These are phyloP conservation scores for Mormyrops attenuatus DNA, from an alignment of 2,797 vertebrate genomes.

Conservation along the genomic window DNA sequence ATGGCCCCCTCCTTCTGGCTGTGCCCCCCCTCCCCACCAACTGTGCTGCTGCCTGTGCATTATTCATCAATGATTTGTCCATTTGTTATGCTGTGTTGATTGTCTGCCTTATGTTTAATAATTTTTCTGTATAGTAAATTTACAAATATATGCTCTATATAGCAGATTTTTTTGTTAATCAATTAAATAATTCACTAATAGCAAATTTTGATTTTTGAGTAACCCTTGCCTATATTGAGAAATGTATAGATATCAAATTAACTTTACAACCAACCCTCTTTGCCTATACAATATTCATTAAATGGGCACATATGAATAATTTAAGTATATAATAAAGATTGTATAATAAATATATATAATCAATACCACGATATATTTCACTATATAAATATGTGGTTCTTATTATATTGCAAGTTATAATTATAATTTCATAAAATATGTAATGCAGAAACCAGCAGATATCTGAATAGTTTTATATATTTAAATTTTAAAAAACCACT, in stretches of 20 bases:
- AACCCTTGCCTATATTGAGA: not conserved
- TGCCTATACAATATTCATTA: not conserved
- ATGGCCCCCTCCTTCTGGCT: not conserved
- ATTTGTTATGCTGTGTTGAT: not conserved
- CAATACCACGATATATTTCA: not conserved
- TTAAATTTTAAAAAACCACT: slow-evolving; percentile 46
- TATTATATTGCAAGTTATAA: not conserved
- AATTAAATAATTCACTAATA: not conserved
- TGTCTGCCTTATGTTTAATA: not conserved
- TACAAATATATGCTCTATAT: not conserved
- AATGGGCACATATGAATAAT: not conserved
- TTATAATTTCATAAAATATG: not conserved
- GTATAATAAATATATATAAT: not conserved
- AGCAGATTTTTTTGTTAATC: not conserved
- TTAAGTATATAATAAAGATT: not conserved
- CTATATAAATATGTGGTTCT: not conserved
- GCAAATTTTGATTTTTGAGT: not conserved
- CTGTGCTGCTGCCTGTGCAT: not conserved
- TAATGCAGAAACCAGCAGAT: not conserved
- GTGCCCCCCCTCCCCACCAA: not conserved
- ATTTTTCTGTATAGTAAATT: not conserved
- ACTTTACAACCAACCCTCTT: not conserved
- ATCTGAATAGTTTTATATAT: slow-evolving; percentile 53
- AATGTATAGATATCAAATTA: not conserved
- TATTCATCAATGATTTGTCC: not conserved